Evolutionary conservation across 2,113 vertebrate species (phyloP), one percentile per base, ranked within the genome.

Genomic region (Vicugna pacos): DNA sequence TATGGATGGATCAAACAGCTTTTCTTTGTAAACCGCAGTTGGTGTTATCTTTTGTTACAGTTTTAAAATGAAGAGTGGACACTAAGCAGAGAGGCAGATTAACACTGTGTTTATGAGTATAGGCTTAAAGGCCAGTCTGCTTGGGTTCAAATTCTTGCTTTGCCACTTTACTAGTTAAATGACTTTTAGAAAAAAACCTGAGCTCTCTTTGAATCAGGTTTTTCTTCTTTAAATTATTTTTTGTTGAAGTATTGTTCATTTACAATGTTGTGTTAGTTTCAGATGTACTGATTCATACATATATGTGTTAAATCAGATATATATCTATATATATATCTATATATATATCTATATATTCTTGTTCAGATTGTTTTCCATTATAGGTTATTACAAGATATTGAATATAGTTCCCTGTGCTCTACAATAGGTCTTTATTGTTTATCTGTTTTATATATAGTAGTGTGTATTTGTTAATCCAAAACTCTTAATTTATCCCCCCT

Each of bases 11-110:
- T 67, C 42, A 64, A 89, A 82, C 24, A 62, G 54, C 38, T 65
- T 85, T 62, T 62, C 8, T 85, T 64, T 65, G 56, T 42, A 91
- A 85, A 65, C 16, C 19, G 10, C 50, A 81, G 92, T 80, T 52
- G 84, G 54, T 0, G 1, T 94, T 95, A 96, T 91, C 76, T 94
- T 42, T 42, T 48, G n/a, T 56, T 60, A 65, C 26, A 20, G 9
- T 89, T 94, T 94, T 77, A 32, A 77, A 70, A 91, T 50, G 62
- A 42, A 87, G 65, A 60, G 26, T 87, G 52, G 72, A 93, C 38
- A 84, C 38, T 73, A 30, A 82, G 60, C 62, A 77, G 90, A 86
- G 50, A 82, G 82, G 12, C 15, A 13, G 22, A 35, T 35, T 79
- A 84, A 15, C 32, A 15, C 12, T 56, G 24, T 80, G 12, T 93